phyloP scores from a whole-genome alignment of 1,140 invertebrate genomes.

The Habropoda laboriosa region DNA sequence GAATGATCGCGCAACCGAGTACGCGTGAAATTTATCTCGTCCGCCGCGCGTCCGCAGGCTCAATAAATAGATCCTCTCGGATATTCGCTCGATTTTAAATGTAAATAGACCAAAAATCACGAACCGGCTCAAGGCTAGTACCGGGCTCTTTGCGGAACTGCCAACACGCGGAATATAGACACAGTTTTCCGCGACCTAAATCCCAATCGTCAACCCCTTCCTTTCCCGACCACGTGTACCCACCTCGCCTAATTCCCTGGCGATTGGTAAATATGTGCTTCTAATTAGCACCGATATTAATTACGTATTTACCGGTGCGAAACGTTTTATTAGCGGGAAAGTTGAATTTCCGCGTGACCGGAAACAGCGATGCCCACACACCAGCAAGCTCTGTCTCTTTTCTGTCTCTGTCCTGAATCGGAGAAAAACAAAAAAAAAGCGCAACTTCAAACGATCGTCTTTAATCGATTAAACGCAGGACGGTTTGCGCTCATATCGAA shows the following conservation, averaged over 20 bases:
- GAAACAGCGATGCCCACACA: neutral
- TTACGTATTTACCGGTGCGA: conserved; percentile 29
- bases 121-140: neutral
- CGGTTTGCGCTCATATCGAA: neutral
- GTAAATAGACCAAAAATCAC: conserved; percentile 52
- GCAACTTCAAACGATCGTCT: neutral
- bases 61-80: conserved; percentile 42
- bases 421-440: neutral
- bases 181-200: conserved; percentile 31
- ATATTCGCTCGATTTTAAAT: conserved; percentile 48
- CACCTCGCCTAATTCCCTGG: conserved; percentile 37
- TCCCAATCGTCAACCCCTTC: neutral
- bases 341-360: conserved; percentile 4
- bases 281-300: conserved; percentile 51
- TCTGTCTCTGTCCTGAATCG: too few species aligned
- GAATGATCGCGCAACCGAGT: conserved; percentile 11
- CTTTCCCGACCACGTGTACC: neutral
- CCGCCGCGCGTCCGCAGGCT: conserved; percentile 16
- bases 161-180: neutral
- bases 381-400: neutral
- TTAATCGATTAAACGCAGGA: conserved; percentile 9
- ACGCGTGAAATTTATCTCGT: conserved; percentile 38
- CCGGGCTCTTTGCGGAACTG: conserved; percentile 7
- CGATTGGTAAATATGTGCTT: conserved; percentile 33
- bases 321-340: conserved; percentile 18